Percentiles rank a stretch among this genome's conserved stretches.
Evolutionary conservation across 1,140 invertebrate genomes (phyloP).

Genomic region (Calliopsis andreniformis): DNA sequence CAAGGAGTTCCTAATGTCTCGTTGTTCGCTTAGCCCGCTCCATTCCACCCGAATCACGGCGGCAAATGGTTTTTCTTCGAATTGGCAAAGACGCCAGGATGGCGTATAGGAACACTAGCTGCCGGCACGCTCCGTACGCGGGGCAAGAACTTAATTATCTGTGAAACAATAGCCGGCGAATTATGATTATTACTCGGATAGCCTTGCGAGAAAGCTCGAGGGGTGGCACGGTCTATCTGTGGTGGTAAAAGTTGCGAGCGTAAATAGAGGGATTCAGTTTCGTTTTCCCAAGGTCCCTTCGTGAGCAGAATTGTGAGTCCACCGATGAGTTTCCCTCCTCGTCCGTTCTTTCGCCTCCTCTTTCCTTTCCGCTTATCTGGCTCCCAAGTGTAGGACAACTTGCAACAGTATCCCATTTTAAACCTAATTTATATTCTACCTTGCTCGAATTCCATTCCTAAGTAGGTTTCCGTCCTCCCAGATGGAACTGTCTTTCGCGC

Average conservation of each 20-base stretch:
- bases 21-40: constrained; percentile 24
- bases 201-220: constrained; percentile 55
- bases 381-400: constrained; percentile 44
- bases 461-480: constrained; percentile 47
- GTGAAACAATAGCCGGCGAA: constrained; percentile 73
- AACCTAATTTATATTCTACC: constrained; percentile 62
- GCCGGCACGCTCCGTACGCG: constrained; percentile 43
- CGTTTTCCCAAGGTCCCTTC: constrained; percentile 63
- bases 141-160: constrained; percentile 76
- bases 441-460: constrained; percentile 40
- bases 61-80: constrained; percentile 67
- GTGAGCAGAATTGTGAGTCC: constrained; percentile 64
- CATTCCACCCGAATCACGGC: constrained; percentile 64
- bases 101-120: constrained; percentile 47
- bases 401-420: constrained; percentile 60
- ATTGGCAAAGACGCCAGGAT: constrained; percentile 67
- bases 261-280: constrained; percentile 71
- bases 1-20: constrained; percentile 54
- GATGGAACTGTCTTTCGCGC: constrained; percentile 41
- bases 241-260: constrained; percentile 72
- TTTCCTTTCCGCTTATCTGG: constrained; percentile 36
- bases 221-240: constrained; percentile 50
- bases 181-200: constrained; percentile 73
- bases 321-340: constrained; percentile 58
- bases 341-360: constrained; percentile 33